phyloP scores from a whole-genome alignment of 2,797 vertebrate genomes.

The Cirrhinus molitorella region DNA sequence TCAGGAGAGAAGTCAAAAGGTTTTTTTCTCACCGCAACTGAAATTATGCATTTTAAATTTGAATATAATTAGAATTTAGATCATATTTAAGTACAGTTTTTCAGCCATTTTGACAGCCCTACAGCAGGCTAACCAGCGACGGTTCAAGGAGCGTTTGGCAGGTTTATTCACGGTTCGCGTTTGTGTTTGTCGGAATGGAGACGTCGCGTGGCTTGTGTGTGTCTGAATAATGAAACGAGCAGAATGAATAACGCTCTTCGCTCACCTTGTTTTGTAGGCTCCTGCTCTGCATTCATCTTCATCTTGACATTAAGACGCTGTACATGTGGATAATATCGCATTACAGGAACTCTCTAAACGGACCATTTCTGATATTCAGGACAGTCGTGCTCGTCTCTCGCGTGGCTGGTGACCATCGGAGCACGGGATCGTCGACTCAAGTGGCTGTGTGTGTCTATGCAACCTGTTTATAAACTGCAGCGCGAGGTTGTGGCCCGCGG shows the following conservation, averaged over 20 bases:
- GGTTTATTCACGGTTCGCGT: background rate
- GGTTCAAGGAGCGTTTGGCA: background rate
- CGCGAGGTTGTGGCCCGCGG: conserved; percentile 83
- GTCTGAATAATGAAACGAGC: background rate
- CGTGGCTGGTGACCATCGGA: conserved; percentile 92
- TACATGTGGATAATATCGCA: conserved; percentile 82
- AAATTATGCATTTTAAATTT: no score
- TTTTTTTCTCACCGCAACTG: no score
- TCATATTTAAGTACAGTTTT: no score
- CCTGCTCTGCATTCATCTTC: conserved; percentile 96
- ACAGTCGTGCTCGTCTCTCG: conserved; percentile 80
- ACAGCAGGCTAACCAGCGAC: no score
- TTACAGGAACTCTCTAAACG: conserved; percentile 69
- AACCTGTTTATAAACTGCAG: conserved; percentile 91
- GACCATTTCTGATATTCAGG: conserved; percentile 98
- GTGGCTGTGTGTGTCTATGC: conserved; percentile 95
- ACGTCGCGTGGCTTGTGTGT: background rate
- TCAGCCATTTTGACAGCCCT: no score
- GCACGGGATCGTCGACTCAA: conserved; percentile 90
- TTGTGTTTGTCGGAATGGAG: background rate
- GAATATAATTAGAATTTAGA: no score
- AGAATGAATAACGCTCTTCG: background rate
- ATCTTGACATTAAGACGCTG: conserved; percentile 90
- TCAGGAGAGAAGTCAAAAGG: no score
- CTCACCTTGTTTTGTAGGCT: conserved; percentile 76